These are phyloP conservation scores for Tachina lurida DNA, from an alignment of 2,888 invertebrate species.

Conservation along the genomic window DNA sequence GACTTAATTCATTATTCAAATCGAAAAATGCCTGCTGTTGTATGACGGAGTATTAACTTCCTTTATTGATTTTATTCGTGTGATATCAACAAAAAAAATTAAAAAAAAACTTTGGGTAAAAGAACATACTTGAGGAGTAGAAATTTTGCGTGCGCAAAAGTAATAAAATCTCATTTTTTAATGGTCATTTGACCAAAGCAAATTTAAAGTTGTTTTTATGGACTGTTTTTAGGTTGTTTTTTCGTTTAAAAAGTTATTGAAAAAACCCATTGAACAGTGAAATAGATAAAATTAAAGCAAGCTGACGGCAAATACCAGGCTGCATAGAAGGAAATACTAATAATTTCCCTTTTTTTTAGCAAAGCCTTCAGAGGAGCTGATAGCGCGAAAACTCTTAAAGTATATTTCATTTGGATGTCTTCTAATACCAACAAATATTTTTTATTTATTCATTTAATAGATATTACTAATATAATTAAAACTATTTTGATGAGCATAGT, in stretches of 20 bases:
- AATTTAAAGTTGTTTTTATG: slow-evolving; percentile 36
- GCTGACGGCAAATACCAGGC: too few species aligned
- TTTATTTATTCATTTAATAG: too few species aligned
- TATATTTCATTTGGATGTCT: too few species aligned
- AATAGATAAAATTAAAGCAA: too few species aligned
- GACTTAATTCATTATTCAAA: background rate
- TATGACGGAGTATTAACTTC: background rate
- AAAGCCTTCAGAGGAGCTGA: too few species aligned
- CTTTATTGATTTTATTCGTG: slow-evolving; percentile 33
- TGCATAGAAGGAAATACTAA: too few species aligned
- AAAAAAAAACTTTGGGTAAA: background rate
- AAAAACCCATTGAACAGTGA: too few species aligned
- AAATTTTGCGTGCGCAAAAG: slow-evolving; percentile 56
- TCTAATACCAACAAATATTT: too few species aligned
- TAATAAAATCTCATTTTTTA: slow-evolving; percentile 46
- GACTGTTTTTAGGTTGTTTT: slow-evolving; percentile 1
- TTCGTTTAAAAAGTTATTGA: background rate
- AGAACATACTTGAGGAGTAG: background rate
- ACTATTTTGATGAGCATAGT: too few species aligned
- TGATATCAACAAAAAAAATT: slow-evolving; percentile 14
- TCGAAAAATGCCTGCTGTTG: background rate
- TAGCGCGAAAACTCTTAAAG: too few species aligned
- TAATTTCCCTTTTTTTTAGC: too few species aligned
- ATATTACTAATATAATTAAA: too few species aligned
- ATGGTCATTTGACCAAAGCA: slow-evolving; percentile 48